Conservation (phyloP, 1,140 invertebrate species). For the Drosophila parabipectinata region DNA sequence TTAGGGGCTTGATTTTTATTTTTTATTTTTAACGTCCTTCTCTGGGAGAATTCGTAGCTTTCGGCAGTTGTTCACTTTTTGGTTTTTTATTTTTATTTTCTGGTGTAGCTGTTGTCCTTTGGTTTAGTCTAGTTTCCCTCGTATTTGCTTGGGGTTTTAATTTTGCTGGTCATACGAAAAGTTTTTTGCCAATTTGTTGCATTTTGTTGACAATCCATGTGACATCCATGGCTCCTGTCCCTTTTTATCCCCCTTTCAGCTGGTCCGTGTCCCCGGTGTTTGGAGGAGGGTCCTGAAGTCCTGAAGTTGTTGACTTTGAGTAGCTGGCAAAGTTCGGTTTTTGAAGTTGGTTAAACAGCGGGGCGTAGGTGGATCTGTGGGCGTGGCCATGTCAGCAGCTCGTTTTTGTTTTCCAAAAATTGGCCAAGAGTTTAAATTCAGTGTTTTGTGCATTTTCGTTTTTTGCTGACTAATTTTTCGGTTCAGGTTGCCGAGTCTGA, state of each 20-base stretch:
- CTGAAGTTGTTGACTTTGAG: conserved; percentile 66
- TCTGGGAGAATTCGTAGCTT: conserved; percentile 42
- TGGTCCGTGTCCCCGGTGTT: conserved; percentile 5
- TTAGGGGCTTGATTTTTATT: conserved; percentile 5
- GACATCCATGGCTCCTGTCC: conserved; percentile 44
- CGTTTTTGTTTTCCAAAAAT: conserved; percentile 34
- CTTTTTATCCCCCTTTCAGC: conserved; percentile 38
- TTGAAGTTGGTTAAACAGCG: conserved; percentile 65
- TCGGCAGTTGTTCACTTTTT: conserved; percentile 54
- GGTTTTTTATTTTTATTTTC: neutral
- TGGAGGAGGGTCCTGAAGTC: conserved; percentile 47
- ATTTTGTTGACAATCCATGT: conserved; percentile 77
- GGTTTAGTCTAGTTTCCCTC: conserved; percentile 15
- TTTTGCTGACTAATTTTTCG: conserved; percentile 44
- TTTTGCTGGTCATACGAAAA: conserved; percentile 72
- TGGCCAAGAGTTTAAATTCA: conserved; percentile 7
- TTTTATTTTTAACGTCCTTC: conserved; percentile 31
- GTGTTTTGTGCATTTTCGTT: neutral
- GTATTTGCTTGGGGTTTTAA: conserved; percentile 69
- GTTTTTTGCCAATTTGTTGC: conserved; percentile 76
- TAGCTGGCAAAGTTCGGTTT: conserved; percentile 59
- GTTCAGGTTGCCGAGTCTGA: conserved; percentile 30
- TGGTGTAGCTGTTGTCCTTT: conserved; percentile 21
- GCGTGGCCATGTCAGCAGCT: conserved; percentile 46
- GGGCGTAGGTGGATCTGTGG: conserved; percentile 50